Evolutionary conservation across 1,140 invertebrate genomes (phyloP), one percentile per base, ranked within the genome.

Genomic region (Drosophila micromelanica): DNA sequence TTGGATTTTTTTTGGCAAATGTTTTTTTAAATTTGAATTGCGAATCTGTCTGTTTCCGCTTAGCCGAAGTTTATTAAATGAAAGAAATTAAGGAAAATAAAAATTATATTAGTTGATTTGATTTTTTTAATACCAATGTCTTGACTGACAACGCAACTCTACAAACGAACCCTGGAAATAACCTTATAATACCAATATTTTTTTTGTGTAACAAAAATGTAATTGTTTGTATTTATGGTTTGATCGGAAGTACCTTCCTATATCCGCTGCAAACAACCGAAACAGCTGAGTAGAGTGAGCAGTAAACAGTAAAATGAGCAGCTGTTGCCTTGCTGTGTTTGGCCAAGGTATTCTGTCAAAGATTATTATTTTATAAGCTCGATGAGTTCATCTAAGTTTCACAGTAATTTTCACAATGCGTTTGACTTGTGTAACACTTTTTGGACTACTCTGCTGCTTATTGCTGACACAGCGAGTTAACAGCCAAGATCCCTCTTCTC

Each of bases 341-440:
- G 32, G 32, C 7, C 27, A 13, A 63, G 27, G 12, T 43, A 11
- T 11, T 51, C 4, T 12, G 5, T 2, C 9, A 23, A 49, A 35
- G 1, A 49, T 15, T 9, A 2, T 37, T 62, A 5, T 37, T 67
- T 59, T 67, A 67, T 59, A 67, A 67, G 64, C 45, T 20, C 1
- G 5, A 12, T 23, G 46, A 8, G 4, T 3, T 23, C 7, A 4
- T 3, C 5, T 20, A 35, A 5, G 3, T 7, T 48, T 9, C 32
- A 9, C 45, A 49, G 17, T 23, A 17, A 3, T 23, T 6, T 5
- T 40, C 4, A 37, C 15, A 35, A 67, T 67, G 64, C 45, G 15
- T 20, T 32, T 13, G 5, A 43, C n/a, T 27, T 15, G 51, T 12
- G 1, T 23, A 20, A 17, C 35, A 49, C 9, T 67, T 35, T 42